Conservation (phyloP, 30 jellyfish, hydroid and myxozoan genomes). For the Chrysaora quinquecirrha region DNA sequence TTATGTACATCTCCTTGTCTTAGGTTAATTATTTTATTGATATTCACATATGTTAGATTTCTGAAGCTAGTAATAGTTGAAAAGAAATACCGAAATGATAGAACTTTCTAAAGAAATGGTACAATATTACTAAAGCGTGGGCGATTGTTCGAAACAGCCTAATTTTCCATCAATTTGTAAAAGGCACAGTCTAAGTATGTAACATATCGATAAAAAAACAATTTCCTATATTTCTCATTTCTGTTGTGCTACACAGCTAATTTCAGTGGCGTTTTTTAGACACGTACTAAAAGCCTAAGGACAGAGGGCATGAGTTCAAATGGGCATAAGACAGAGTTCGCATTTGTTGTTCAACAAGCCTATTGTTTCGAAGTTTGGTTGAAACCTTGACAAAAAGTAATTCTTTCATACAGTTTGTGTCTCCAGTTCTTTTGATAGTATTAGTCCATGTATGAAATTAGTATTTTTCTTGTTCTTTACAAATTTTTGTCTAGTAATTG, state of each 20-base stretch:
- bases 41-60: background rate
- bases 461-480: background rate
- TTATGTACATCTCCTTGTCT: background rate
- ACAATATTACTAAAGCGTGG: background rate
- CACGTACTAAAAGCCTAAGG: too few species aligned
- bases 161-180: slow-evolving; percentile 1
- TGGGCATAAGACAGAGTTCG: background rate
- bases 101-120: background rate
- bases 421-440: background rate
- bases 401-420: too few species aligned
- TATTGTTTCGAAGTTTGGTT: too few species aligned
- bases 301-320: too few species aligned
- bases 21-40: background rate
- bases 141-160: background rate
- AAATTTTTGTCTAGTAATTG: too few species aligned
- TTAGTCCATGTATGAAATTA: background rate
- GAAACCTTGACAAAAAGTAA: too few species aligned
- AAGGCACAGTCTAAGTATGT: background rate
- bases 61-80: background rate
- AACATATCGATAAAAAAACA: background rate
- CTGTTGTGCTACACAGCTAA: background rate
- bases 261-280: background rate
- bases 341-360: background rate
- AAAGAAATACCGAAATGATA: background rate
- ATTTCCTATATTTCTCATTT: background rate